Base-by-base conservation (phyloP, 2,888 invertebrate genomes). In the Tricholauxania praeusta region DNA sequence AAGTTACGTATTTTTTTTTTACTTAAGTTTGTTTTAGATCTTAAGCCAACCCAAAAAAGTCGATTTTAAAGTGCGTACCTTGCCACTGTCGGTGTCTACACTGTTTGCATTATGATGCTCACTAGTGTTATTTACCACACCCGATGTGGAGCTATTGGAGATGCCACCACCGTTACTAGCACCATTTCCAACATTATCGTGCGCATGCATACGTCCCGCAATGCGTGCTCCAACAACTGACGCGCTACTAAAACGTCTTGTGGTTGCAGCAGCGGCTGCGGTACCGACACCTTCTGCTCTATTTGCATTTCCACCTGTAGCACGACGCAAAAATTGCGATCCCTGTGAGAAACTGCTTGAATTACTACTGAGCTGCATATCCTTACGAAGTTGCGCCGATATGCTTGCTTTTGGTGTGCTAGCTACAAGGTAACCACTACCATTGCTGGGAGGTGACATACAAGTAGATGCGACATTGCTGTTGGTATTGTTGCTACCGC, bases 21-120 rank as follows among this genome's bases (percentile, higher is more conserved):
- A 69, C 66, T 74, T 76, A 73, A 69, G 74, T 73, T 71, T 74
- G 67, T 72, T 75, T 78, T 84, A 84, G 76, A 87, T 87, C 85
- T 87, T 86, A 83, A 88, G 81, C 87, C 87, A 87, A 85, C 86
- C 86, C 83, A 87, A 84, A 78, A 88, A 83, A 82, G 87, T 83
- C 80, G 88, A 86, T 83, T 87, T 85, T 78, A 88, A 84, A 84
- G 87, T 87, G 82, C 86, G 87, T 86, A 88, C 88, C 87, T 87
- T 88, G 80, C 87, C 87, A 81, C 85, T 85, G 81, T 87, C 87
- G 81, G 84, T 83, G 78, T 88, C 79, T 70, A 63, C 62, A 73
- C 78, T 77, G 68, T 77, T 73, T 67, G 76, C 77, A 72, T 76
- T 76, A 65, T 74, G 75, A 60, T 73, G 72, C 48, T 72, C 74